Conservation (phyloP, 2,888 invertebrate species). For the Chouioia cunea region DNA sequence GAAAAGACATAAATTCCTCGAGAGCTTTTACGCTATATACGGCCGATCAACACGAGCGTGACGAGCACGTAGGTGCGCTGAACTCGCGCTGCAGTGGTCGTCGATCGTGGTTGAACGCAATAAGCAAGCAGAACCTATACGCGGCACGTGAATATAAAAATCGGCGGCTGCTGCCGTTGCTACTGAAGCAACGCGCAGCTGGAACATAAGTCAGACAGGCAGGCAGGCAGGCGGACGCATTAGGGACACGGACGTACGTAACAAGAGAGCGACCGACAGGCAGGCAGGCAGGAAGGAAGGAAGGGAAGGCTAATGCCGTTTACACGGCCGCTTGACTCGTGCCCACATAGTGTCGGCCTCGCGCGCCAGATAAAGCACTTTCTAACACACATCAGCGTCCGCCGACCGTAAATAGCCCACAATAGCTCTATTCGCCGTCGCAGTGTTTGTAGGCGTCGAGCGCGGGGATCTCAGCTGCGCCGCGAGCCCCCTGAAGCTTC, state of each 20-base stretch:
- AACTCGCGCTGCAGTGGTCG: too few relatives aligned
- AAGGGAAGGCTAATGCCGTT: constrained; percentile 51
- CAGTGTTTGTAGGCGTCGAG: constrained; percentile 21
- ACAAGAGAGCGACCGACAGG: constrained; percentile 2
- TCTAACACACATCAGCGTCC: constrained; percentile 59
- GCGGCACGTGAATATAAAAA: too few relatives aligned
- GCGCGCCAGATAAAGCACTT: constrained; percentile 56
- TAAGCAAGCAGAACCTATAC: too few relatives aligned
- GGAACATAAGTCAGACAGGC: too few relatives aligned
- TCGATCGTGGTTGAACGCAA: too few relatives aligned
- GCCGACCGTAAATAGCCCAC: constrained; percentile 58
- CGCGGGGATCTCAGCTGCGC: constrained; percentile 25
- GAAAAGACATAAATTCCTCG: neutral
- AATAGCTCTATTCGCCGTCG: constrained; percentile 56
- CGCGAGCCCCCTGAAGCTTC: neutral
- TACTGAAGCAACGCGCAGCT: too few relatives aligned
- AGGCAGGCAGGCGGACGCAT: neutral
- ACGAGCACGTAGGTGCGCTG: neutral
- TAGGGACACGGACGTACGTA: neutral
- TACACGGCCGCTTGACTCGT: constrained; percentile 59
- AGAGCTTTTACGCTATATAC: neutral
- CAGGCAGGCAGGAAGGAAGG: constrained; percentile 32
- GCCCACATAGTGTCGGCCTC: constrained; percentile 51
- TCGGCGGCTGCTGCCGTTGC: too few relatives aligned
- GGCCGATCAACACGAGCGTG: constrained; percentile 21